Evolutionary conservation across 2,797 vertebrate genomes (phyloP).

Genomic region (Catamblyrhynchus diadema): DNA sequence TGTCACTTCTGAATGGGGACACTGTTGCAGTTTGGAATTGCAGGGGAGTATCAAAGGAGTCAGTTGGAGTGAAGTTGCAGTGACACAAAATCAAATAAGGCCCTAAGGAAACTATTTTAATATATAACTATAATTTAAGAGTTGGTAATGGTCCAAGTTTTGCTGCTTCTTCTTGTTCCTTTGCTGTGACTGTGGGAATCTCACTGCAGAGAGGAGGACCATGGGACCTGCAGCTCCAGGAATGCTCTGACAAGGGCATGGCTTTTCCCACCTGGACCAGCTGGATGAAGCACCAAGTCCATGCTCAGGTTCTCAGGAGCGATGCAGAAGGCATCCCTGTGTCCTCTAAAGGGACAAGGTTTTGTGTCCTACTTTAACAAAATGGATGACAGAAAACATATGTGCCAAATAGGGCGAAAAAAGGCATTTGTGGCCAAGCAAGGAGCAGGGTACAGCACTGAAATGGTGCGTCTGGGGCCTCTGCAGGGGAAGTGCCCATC

Average conservation of each 20-base stretch:
- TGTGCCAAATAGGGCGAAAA: not conserved
- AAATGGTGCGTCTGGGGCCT: not conserved
- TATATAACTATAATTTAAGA: not conserved
- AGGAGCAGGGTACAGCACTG: not conserved
- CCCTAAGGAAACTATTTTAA: not conserved
- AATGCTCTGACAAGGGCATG: not conserved
- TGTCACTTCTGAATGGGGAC: not conserved
- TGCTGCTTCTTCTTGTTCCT: not conserved
- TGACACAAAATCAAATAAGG: not conserved
- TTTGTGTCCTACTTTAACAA: not conserved
- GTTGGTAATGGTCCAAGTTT: not conserved
- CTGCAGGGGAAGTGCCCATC: not conserved
- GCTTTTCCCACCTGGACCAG: fast-evolving
- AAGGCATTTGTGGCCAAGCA: not conserved
- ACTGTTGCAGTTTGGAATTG: not conserved
- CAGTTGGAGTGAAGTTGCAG: not conserved
- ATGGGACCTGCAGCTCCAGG: not conserved
- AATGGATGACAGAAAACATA: not conserved
- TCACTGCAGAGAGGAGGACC: not conserved
- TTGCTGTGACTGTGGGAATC: not conserved
- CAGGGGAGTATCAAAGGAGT: not conserved
- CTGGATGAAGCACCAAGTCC: not conserved
- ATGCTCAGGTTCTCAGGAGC: not conserved
- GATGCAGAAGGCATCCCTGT: not conserved
- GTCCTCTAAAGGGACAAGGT: not conserved